These are phyloP conservation scores for Leucozona laternaria DNA, from an alignment of 2,888 invertebrate species.

Conservation along the genomic window DNA sequence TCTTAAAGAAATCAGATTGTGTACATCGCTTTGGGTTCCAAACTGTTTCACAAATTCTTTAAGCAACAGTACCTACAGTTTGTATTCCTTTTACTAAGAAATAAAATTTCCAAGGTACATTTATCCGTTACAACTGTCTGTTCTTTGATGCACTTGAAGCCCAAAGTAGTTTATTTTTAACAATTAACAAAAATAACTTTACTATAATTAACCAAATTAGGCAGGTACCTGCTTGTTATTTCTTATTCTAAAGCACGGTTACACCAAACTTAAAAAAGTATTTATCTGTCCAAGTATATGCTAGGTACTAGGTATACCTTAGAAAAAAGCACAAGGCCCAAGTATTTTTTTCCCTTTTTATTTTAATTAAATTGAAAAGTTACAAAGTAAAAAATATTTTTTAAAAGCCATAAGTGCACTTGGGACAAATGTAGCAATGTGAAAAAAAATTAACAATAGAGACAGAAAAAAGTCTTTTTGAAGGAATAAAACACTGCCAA, in stretches of 20 bases:
- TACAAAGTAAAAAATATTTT: conserved; percentile 62
- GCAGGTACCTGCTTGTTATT: too few relatives aligned
- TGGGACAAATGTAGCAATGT: conserved; percentile 65
- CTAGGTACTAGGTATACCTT: too few relatives aligned
- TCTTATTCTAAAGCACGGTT: not conserved
- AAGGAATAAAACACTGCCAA: conserved; percentile 49
- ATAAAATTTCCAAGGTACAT: not conserved
- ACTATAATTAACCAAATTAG: conserved; percentile 51
- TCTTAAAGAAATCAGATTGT: too few relatives aligned
- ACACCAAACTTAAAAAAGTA: conserved; percentile 6
- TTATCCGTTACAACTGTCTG: not conserved
- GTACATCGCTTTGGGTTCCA: too few relatives aligned
- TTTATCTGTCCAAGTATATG: conserved; percentile 17
- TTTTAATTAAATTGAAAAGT: conserved; percentile 70
- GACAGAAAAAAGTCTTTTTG: conserved; percentile 65
- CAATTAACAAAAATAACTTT: not conserved
- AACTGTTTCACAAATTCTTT: too few relatives aligned
- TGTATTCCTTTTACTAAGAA: too few relatives aligned
- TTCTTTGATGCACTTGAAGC: conserved; percentile 7
- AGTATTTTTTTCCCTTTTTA: conserved; percentile 31
- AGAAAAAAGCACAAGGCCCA: conserved; percentile 37
- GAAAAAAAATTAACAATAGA: conserved; percentile 44
- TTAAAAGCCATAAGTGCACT: conserved; percentile 72
- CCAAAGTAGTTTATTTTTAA: not conserved
- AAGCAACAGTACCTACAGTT: too few relatives aligned